Evolutionary conservation across 92 coral and sea anemone species (phyloP), one percentile per base, ranked within the genome.

Genomic region (Epizoanthus ramosus): DNA sequence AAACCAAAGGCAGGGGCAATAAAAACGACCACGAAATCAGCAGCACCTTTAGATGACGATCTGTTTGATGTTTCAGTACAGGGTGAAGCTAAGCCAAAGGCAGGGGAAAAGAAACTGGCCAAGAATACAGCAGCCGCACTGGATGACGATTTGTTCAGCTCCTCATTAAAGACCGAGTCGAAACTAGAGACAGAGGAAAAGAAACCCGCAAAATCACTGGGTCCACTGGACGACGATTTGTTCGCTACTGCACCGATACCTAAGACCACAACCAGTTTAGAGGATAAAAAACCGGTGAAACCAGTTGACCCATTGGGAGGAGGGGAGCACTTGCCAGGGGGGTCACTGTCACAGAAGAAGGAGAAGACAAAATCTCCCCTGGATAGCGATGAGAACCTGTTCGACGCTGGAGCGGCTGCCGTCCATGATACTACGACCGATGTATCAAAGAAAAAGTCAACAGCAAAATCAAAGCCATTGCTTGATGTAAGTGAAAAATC

Each of bases 11-110:
- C 23, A 33, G 69, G 68, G 17, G 79, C 59, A 37, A 15, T 65
- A 16, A 61, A 63, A 25, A 8, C 57, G 16, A 43, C 23, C 19
- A 61, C 61, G 15, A 43, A 65, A 17, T 5, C 50, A 4, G 22
- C 54, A 28, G 31, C 31, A 28, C 31, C 31, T 28, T 28, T 28
- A 39, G 98, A 90, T 18, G 93, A 95, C 43, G 95, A 95, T 65
- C 74, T 93, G 71, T 88, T 91, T 85, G 76, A 73, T 25, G 83
- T 84, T 56, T 84, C 90, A 33, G 60, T 47, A 54, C 88, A 69
- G 66, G 85, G 59, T 41, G 89, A 80, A 14, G 47, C n/a, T 0
- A 72, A 93, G 37, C 50, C 83, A 59, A 83, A 85, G 37, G 61
- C 23, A 33, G 69, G 68, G 17, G 79, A 70, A 37, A 15, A 74